Evolutionary conservation across 2,113 vertebrate species (phyloP), one percentile per base, ranked within the genome.

Genomic region (Gadus macrocephalus): DNA sequence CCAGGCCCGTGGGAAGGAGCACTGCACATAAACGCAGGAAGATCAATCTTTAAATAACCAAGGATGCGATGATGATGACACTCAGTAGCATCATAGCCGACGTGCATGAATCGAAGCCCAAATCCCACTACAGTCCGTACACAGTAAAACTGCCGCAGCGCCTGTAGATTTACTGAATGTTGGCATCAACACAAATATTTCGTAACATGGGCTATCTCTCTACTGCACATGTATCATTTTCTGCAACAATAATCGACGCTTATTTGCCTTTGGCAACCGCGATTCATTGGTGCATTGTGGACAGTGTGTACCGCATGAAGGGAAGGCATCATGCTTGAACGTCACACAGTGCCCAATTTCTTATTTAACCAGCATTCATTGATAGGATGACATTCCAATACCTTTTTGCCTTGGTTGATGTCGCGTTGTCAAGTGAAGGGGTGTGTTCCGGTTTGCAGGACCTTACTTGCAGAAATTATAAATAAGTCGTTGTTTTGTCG

Each of bases 141-240:
- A 84, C 85, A 88, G 83, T 80, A 17, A 76, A 87, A 89, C 75
- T 91, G 90, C 90, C 91, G 91, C 91, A 92, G 87, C 87, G 90
- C 77, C 85, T 84, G 58, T 56, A 78, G 81, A 75, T 81, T 69
- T 69, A 79, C 79, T 85, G 75, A 74, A 66, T 64, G 69, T 63
- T 84, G 81, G 82, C 86, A 81, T 70, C 75, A 72, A 81, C 83
- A 75, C 85, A 81, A 17, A 81, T 74, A 74, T 87, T 64, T 77
- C 69, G 25, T 64, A 72, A 70, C 62, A 73, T 75, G 74, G 49
- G 69, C 62, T 53, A 77, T 68, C 62, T 74, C 31, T 38, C 70
- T 77, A 72, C 42, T 49, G 42, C 42, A 49, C 11, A 49, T 49
- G 42, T 17, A 58, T 63, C 27, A 63, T 70, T 22, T 16, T 16